These are phyloP conservation scores for Phengaris alcon DNA, from an alignment of 2,888 invertebrate genomes.

Conservation along the genomic window DNA sequence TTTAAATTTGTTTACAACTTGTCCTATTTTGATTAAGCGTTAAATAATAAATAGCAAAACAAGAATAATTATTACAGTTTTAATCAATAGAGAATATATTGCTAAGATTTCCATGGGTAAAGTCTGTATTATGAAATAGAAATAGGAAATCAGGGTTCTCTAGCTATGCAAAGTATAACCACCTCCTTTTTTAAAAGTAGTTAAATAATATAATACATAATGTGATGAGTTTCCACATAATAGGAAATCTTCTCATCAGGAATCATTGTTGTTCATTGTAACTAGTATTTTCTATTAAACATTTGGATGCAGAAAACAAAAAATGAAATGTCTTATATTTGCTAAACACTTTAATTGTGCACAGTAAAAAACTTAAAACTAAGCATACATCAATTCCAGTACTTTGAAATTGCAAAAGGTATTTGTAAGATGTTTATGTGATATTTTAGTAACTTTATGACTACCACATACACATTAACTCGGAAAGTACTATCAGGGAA, in stretches of 20 bases:
- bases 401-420: constrained; percentile 40
- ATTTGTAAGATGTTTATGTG: constrained; percentile 18
- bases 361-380: constrained; percentile 42
- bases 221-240: no score
- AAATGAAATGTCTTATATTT: constrained; percentile 42
- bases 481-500: not conserved
- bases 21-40: not conserved
- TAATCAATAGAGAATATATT: not conserved
- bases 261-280: not conserved
- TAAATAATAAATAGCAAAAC: not conserved
- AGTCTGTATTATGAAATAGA: no score
- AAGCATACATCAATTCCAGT: constrained; percentile 55
- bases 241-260: no score
- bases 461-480: constrained; percentile 12
- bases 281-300: not conserved
- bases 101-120: not conserved
- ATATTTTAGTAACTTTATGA: constrained; percentile 14
- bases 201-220: no score
- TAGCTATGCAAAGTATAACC: no score
- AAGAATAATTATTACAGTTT: not conserved
- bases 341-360: constrained; percentile 62
- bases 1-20: constrained; percentile 5
- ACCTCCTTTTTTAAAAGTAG: no score
- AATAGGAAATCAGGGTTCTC: no score
- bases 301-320: not conserved